phyloP scores from a whole-genome alignment of 2,888 invertebrate species.

The Calameuta pallipes region DNA sequence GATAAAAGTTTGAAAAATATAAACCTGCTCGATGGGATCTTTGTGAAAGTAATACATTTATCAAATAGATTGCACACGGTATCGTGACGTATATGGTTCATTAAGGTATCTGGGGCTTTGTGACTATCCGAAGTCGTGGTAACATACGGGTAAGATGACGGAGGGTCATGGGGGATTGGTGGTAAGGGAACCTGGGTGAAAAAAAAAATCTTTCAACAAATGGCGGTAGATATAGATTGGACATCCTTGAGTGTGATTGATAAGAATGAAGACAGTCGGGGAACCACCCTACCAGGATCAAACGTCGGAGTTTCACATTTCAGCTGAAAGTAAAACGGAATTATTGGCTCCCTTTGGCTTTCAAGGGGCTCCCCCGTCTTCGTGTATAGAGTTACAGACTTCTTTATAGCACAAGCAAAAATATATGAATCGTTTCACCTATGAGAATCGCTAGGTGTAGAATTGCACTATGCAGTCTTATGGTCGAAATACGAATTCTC shows the following conservation, averaged over 20 bases:
- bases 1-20: neutral
- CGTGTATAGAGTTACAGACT: neutral
- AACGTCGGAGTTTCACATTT: neutral
- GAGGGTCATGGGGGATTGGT: neutral
- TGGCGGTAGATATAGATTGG: neutral
- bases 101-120: neutral
- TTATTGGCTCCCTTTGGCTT: neutral
- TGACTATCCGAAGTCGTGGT: neutral
- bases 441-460: neutral
- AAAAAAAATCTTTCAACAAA: neutral
- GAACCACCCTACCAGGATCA: neutral
- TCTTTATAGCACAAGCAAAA: neutral
- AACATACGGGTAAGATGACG: neutral
- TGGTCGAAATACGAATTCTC: neutral
- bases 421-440: neutral
- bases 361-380: neutral
- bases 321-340: neutral
- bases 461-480: neutral
- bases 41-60: neutral
- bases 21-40: neutral
- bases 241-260: conserved; percentile 25
- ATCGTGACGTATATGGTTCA: neutral
- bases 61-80: neutral
- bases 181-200: neutral
- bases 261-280: conserved; percentile 18